Base-by-base conservation (phyloP, 2,888 invertebrate genomes). In the Gymnoscelis rufifasciata region DNA sequence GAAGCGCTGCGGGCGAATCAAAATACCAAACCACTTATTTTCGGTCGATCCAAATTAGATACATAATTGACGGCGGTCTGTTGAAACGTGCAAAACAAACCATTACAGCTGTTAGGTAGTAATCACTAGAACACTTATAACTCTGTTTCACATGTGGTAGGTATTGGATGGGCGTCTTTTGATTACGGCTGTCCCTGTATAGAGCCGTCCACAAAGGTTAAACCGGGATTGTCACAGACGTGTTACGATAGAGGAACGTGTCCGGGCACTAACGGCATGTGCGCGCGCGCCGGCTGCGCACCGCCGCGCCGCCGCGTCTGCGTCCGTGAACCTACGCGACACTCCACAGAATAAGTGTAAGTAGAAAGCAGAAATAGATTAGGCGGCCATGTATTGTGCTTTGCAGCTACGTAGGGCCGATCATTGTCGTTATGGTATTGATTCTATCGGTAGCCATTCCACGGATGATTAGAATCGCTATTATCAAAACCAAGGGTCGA, bases 281-380 rank as follows among this genome's bases (percentile, higher is more conserved):
- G 74, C 73, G 77, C 68, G 63, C 56, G 71, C 74, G 73, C 65
- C 43, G 43, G 29, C 59, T 64, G 57, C 71, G 63, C 65, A 72
- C 70, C 71, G 56, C 53, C 59, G 64, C 65, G 73, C 70, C 71
- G 56, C 53, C 59, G 64, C 60, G 72, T 69, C 74, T 68, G 63
- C 19, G 19, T 56, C 57, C 57, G 56, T 62, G 63, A 59, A 64
- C 57, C 57, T 51, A 52, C 68, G 71, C 72, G 73, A 74, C 79
- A 42, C 23, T 14, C 23, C 45, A 43, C 43, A 45, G 39, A 39
- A 35, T 19, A 47, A 39, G 24, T 19, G 24, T 13, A 7, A 42
- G 42, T 43, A 26, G 10, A 37, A 33, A 57, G 75, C 83, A 78
- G 69, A 86, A 87, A 84, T 87, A 84, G 84, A 87, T 77, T 71